Evolutionary conservation across 2,113 vertebrate genomes (phyloP), one percentile per base, ranked within the genome.

Genomic region (Zootoca vivipara): DNA sequence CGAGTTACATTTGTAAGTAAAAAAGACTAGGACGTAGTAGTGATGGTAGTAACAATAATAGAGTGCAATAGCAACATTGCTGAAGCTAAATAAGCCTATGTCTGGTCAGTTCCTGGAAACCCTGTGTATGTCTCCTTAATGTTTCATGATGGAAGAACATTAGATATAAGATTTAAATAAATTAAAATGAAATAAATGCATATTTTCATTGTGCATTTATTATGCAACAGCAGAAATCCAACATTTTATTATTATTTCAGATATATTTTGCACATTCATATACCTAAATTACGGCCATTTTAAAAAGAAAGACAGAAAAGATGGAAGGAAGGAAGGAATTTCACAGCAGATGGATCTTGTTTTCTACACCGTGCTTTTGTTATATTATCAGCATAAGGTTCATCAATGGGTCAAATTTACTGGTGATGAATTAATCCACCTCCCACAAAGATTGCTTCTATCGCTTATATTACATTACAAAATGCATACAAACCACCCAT

Each of bases 161-260:
- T 64, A 56, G 35, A 33, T 38, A 13, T 81, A 81, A 33, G 1
- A 52, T 52, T 52, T 52, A 52, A 52, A 52, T 52, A 52, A 52
- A 52, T 77, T 77, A 35, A 42, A 78, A 46, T 46, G 13, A 82
- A 83, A 42, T 74, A 74, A 74, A 74, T 38, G 38, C 18, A 20
- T 40, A 40, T 77, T 42, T 77, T 42, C 22, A 42, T 77, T 77
- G 38, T 42, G 7, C 10, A 24, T 26, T 26, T 77, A 15, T 40
- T 77, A 35, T 40, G 24, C 46, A 56, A 78, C 26, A 65, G 87
- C 24, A 93, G 64, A 88, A 91, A 88, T 87, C 13, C 40, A 82
- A 5, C 75, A n/a, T 1, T 90, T 91, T 90, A n/a, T 85, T 52
- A 90, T 89, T 91, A 87, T 90, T 94, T 91, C 86, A 67, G 90